phyloP scores from a whole-genome alignment of 1,140 invertebrate species.

The Pomphorhynchus laevis region DNA sequence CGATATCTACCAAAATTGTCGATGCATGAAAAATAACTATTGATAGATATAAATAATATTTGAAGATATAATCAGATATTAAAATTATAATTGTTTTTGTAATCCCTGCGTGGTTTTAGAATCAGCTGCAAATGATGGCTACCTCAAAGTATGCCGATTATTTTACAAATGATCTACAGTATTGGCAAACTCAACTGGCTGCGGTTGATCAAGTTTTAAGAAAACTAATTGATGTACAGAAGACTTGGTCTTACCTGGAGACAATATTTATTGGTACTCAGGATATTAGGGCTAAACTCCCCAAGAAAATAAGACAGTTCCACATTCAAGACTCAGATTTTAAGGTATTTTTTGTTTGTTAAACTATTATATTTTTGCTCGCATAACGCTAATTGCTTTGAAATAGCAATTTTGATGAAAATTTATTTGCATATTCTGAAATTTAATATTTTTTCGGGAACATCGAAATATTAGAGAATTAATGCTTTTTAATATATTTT shows the following conservation, averaged over 20 bases:
- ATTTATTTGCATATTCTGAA: too few species aligned
- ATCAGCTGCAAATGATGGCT: conserved; percentile 14
- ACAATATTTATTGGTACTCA: conserved; percentile 38
- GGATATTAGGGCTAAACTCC: not conserved
- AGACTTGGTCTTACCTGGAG: conserved; percentile 73
- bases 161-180: not conserved
- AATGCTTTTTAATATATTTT: too few species aligned
- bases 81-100: too few species aligned
- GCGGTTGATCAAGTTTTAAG: not conserved
- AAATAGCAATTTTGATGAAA: too few species aligned
- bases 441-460: too few species aligned
- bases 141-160: not conserved
- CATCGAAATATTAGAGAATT: too few species aligned
- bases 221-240: conserved; percentile 30
- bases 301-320: not conserved
- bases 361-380: too few species aligned
- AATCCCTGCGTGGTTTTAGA: conserved; percentile 22
- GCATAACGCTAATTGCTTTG: too few species aligned
- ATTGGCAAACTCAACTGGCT: not conserved
- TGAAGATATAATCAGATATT: too few species aligned
- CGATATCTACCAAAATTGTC: too few species aligned
- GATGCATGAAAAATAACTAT: too few species aligned
- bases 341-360: not conserved
- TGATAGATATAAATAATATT: too few species aligned
- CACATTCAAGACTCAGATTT: not conserved